Percentiles rank a stretch among this genome's conserved stretches.
Evolutionary conservation across 2,113 vertebrate species (phyloP).

Genomic region (Channa argus): DNA sequence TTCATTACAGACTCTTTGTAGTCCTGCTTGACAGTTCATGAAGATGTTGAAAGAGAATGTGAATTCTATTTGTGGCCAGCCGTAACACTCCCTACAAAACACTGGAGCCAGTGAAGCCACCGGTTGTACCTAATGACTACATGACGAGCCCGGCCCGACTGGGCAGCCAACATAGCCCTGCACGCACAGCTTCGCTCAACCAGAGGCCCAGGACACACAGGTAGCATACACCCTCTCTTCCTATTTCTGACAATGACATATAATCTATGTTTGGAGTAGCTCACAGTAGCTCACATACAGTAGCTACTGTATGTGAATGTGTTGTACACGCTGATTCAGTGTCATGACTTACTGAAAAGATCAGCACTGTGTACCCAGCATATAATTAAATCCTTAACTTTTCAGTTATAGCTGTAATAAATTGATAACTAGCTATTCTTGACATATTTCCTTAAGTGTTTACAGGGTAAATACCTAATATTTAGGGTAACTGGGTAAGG

Average conservation of each 20-base stretch:
- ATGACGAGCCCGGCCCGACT: constrained; percentile 98
- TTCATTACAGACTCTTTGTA: no score
- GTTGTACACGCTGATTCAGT: no score
- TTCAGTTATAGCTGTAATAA: no score
- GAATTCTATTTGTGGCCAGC: constrained; percentile 68
- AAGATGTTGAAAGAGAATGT: background rate
- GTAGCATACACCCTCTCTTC: constrained; percentile 71
- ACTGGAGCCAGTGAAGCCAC: constrained; percentile 96
- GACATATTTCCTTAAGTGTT: no score
- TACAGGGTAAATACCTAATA: no score
- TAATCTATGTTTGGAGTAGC: background rate
- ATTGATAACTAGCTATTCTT: no score
- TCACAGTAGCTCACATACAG: no score
- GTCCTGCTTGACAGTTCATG: background rate
- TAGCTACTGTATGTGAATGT: background rate
- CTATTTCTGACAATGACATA: background rate
- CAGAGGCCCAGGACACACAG: constrained; percentile 99
- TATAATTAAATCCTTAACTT: no score
- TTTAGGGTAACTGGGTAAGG: no score
- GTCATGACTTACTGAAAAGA: no score
- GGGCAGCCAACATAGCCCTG: constrained; percentile 95
- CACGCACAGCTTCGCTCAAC: constrained; percentile 96
- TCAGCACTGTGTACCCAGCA: no score
- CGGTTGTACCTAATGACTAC: constrained; percentile 97
- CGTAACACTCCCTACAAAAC: constrained; percentile 98